Percentiles rank a stretch among this genome's conserved stretches.
Evolutionary conservation across 2,797 vertebrate species (phyloP).

Genomic region (Lacerta bilineata): DNA sequence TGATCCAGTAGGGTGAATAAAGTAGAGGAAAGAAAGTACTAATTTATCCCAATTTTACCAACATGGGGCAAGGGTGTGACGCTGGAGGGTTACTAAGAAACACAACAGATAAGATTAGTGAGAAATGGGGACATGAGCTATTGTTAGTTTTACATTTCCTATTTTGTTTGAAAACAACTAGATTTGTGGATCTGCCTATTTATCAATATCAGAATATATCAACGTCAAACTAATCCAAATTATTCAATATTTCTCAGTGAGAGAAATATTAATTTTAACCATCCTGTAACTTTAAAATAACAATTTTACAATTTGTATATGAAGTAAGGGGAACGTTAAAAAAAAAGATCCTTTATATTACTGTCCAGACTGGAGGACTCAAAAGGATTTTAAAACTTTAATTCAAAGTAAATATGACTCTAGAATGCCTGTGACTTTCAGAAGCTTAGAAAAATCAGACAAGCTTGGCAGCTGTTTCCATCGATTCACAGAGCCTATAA

Average conservation of each 20-base stretch:
- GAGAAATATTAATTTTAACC: not conserved
- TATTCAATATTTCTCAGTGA: not conserved
- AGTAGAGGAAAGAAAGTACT: not conserved
- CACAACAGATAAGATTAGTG: not conserved
- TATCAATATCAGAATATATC: not conserved
- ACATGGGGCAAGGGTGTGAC: not conserved
- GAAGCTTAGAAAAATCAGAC: slow-evolving; percentile 1
- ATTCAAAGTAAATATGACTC: slow-evolving; percentile 1
- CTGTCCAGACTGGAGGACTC: not conserved
- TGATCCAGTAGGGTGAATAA: not conserved
- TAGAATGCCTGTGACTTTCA: slow-evolving; percentile 16
- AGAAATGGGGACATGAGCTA: not conserved
- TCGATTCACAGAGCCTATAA: slow-evolving; percentile 36
- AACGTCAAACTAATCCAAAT: not conserved
- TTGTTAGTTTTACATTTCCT: no score
- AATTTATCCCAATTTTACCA: not conserved
- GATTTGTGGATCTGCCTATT: not conserved
- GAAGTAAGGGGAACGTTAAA: not conserved
- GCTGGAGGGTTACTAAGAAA: not conserved
- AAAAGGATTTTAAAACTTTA: not conserved
- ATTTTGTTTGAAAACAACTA: not conserved
- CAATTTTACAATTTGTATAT: not conserved
- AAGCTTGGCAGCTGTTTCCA: slow-evolving; percentile 4
- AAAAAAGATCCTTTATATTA: not conserved
- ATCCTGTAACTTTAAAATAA: not conserved